A percentile compares a stretch with the other conserved stretches of the same genome.
phyloP scores from a whole-genome alignment of 2,888 invertebrate genomes.

The Lissonota sp. region DNA sequence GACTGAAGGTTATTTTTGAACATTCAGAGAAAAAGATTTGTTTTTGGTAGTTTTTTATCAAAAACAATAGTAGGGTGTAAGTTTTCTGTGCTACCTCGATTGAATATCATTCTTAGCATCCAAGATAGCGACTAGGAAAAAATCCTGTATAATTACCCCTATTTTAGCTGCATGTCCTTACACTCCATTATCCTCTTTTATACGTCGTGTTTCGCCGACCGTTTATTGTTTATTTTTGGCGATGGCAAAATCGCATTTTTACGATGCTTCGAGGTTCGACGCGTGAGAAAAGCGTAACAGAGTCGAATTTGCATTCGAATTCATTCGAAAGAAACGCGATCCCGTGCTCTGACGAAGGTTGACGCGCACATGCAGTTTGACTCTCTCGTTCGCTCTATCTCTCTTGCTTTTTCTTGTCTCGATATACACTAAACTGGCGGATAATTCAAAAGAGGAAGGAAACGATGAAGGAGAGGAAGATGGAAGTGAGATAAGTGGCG shows the following conservation, averaged over 20 bases:
- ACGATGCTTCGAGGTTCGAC: conserved; percentile 29
- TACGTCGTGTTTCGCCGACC: not conserved
- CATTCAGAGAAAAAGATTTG: too few relatives aligned
- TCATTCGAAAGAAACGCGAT: conserved; percentile 38
- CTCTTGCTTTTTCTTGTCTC: conserved; percentile 1
- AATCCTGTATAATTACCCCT: too few relatives aligned
- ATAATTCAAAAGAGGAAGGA: conserved; percentile 24
- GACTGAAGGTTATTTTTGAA: too few relatives aligned
- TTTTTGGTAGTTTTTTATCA: too few relatives aligned
- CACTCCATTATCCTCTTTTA: not conserved
- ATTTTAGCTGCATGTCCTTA: too few relatives aligned
- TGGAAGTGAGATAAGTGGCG: conserved; percentile 52
- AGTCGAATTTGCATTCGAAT: conserved; percentile 59
- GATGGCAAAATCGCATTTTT: conserved; percentile 13
- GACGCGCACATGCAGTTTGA: conserved; percentile 35
- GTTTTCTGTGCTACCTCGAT: too few relatives aligned
- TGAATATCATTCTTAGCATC: too few relatives aligned
- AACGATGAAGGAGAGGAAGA: conserved; percentile 5
- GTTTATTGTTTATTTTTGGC: not conserved
- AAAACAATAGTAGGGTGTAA: too few relatives aligned
- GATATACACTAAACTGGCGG: not conserved
- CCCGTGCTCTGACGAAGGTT: conserved; percentile 38
- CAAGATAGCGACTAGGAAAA: too few relatives aligned
- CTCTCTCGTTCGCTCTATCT: conserved; percentile 17
- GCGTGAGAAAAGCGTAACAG: conserved; percentile 27